Evolutionary conservation across 2,113 vertebrate species (phyloP), one percentile per base, ranked within the genome.

Genomic region (Pollachius pollachius): DNA sequence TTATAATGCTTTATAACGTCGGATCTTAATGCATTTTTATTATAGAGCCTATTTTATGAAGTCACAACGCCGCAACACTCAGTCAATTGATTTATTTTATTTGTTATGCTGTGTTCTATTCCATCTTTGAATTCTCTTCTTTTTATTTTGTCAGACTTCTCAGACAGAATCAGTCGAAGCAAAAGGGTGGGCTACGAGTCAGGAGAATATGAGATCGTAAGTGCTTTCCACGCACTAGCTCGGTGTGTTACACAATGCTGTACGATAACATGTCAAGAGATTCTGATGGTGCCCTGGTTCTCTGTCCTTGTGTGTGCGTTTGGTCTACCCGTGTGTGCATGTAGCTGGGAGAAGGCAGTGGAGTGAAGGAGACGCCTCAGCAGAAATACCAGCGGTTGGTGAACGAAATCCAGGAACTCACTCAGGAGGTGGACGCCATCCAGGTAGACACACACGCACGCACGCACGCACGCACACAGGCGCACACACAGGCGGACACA

Each of bases 301-400:
- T 23, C 67, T 19, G 4, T 67, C 7, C 15, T 1, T 75, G 16
- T 65, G 37, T 77, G 41, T 48, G 41, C 12, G 8, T 48, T 9
- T 48, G 41, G 41, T 48, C 9, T 48, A 13, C 12, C 9, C 11
- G 41, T 48, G 41, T 48, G 41, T 48, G 41, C 12, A 59, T 61
- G n/a, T 72, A 96, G 96, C 88, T 98, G 8, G 96, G 93, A 0
- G 97, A 98, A 70, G 95, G 95, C 2, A 89, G 93, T 1, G 95
- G 94, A 23, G 82, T 94, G 70, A 97, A 97, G 82, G 97, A 99
- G 87, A 98, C 95, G 0, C 97, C 96, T 0, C 95, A 97, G 88
- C 97, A 99, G 86, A 97, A 96, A 74, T 99, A 96, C 78, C 96
- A 97, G 78, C 93, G 96, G 21, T 84, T 99, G 62, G 91, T 97